A percentile compares a stretch with the other conserved stretches of the same genome.
These are phyloP conservation scores for Noctua janthina DNA, from an alignment of 2,888 invertebrate genomes.

Conservation along the genomic window DNA sequence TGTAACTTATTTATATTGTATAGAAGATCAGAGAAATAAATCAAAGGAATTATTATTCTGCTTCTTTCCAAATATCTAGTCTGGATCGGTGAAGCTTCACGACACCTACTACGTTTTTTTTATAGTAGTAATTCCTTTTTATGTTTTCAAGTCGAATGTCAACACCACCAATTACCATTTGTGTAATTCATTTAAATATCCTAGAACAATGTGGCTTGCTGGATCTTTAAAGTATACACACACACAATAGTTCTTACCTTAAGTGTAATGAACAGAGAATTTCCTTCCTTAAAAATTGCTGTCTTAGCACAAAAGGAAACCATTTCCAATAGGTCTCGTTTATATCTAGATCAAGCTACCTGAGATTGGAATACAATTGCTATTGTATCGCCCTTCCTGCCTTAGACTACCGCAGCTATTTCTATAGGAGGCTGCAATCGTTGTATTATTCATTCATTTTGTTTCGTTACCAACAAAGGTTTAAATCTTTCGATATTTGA, in stretches of 20 bases:
- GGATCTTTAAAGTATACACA: background rate
- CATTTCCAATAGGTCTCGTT: slow-evolving; percentile 29
- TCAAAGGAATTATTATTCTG: background rate
- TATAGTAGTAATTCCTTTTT: background rate
- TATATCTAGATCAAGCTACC: slow-evolving; percentile 30
- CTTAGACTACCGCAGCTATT: slow-evolving; percentile 6
- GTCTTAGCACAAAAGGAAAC: slow-evolving; percentile 4
- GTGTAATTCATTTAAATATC: background rate
- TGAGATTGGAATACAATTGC: slow-evolving; percentile 28
- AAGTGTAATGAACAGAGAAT: background rate
- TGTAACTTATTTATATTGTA: too few relatives aligned
- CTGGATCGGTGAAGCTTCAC: background rate
- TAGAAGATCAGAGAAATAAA: background rate
- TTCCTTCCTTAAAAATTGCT: background rate
- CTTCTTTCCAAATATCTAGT: background rate
- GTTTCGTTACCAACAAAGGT: background rate
- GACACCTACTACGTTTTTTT: background rate
- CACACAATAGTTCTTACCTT: background rate
- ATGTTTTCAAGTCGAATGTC: background rate
- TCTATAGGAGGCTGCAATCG: slow-evolving; percentile 1
- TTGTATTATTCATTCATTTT: slow-evolving; percentile 31
- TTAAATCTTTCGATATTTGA: too few relatives aligned
- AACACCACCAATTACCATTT: background rate
- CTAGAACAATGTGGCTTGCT: background rate
- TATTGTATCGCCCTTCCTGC: background rate